Evolutionary conservation across 2,113 vertebrate species (phyloP).

Genomic region (Mustela lutreola): DNA sequence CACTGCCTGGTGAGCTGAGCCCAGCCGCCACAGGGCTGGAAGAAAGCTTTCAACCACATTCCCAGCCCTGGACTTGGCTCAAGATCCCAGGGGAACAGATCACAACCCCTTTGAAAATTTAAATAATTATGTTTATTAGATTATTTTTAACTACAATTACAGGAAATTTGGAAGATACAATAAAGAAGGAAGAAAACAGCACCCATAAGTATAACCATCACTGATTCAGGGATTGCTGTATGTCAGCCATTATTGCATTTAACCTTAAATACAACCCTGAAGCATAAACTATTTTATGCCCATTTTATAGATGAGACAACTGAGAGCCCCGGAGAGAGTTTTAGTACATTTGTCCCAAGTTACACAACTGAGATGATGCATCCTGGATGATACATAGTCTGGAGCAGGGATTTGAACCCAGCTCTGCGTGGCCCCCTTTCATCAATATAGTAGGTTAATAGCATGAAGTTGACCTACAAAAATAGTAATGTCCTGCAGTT

Average conservation of each 20-base stretch:
- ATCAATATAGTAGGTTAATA: background rate
- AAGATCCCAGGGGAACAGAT: background rate
- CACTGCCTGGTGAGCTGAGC: background rate
- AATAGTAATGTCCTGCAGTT: background rate
- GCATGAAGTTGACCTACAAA: background rate
- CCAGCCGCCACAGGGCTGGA: background rate
- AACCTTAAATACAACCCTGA: background rate
- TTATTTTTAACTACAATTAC: background rate
- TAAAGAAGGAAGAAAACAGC: background rate
- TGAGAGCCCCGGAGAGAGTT: background rate
- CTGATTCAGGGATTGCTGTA: background rate
- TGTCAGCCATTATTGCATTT: background rate
- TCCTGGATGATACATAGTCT: background rate
- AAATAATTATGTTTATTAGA: constrained; percentile 54
- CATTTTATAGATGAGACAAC: constrained; percentile 45
- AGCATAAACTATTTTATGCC: background rate
- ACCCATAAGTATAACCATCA: background rate
- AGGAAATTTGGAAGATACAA: constrained; percentile 20
- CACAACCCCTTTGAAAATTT: constrained; percentile 13
- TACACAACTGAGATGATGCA: background rate
- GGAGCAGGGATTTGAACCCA: background rate
- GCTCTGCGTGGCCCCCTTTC: background rate
- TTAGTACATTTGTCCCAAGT: background rate
- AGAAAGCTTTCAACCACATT: constrained; percentile 13
- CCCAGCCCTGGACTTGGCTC: constrained; percentile 17